Conservation (phyloP, 1,140 invertebrate genomes). For the Halyomorpha halys region DNA sequence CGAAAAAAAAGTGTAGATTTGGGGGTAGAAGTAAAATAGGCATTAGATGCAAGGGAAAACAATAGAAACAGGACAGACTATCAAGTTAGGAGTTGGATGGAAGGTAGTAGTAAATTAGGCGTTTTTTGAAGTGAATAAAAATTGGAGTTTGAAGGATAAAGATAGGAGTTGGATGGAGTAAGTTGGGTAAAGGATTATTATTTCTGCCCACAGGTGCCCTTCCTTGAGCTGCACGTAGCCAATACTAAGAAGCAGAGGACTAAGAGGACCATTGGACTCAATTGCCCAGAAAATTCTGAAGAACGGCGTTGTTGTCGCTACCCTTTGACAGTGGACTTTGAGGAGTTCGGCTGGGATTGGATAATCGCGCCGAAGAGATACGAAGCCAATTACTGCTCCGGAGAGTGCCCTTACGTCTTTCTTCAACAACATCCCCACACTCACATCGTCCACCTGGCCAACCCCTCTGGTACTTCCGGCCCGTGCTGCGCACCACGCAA, state of each 20-base stretch:
- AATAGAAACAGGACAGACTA: no score
- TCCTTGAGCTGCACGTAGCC: conserved; percentile 63
- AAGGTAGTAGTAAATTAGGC: no score
- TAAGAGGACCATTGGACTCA: conserved; percentile 64
- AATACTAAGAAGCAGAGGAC: conserved; percentile 49
- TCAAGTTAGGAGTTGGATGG: no score
- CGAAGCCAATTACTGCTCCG: conserved; percentile 92
- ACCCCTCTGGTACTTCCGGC: conserved; percentile 58
- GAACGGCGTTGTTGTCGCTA: conserved; percentile 81
- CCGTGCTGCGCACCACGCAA: conserved; percentile 84
- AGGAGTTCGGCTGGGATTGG: conserved; percentile 96
- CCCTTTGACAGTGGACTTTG: conserved; percentile 88
- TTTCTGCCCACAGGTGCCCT: conserved; percentile 52
- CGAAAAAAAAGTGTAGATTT: no score
- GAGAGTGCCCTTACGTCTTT: conserved; percentile 84
- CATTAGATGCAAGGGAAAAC: no score
- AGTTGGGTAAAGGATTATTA: no score
- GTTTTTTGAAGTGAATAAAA: no score
- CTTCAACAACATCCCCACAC: conserved; percentile 87
- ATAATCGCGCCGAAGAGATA: conserved; percentile 93
- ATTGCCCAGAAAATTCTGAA: conserved; percentile 63
- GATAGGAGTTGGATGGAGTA: no score
- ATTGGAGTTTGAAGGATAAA: no score
- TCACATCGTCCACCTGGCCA: conserved; percentile 71
- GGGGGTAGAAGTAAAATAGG: no score